A percentile compares a stretch with the other conserved stretches of the same genome.
phyloP scores from a whole-genome alignment of 2,113 vertebrate species.

The Galemys pyrenaicus region DNA sequence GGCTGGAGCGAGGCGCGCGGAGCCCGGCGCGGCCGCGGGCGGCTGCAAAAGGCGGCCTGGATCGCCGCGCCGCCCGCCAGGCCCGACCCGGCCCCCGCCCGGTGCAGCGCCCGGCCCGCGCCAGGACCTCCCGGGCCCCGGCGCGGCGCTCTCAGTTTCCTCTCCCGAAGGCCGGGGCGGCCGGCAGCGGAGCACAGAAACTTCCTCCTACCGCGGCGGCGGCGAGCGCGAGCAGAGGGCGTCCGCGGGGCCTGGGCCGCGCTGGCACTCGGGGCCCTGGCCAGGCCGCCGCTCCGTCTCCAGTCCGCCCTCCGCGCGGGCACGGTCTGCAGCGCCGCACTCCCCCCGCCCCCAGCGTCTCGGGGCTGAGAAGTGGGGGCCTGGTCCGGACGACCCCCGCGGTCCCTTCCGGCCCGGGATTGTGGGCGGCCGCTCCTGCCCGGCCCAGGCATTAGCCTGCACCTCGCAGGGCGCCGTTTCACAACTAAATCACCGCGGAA shows the following conservation, averaged over 20 bases:
- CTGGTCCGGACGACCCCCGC: neutral
- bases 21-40: slow-evolving; percentile 78
- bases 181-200: neutral
- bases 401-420: neutral
- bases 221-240: neutral
- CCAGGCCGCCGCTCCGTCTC: neutral
- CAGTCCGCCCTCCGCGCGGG: neutral
- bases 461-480: slow-evolving; percentile 36
- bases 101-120: neutral
- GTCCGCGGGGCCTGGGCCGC: neutral
- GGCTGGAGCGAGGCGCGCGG: slow-evolving; percentile 52
- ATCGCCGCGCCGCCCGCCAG: slow-evolving; percentile 71
- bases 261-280: neutral
- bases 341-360: neutral
- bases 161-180: too few species aligned
- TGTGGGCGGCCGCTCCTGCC: slow-evolving; percentile 19
- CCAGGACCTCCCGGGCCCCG: neutral
- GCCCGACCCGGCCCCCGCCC: neutral
- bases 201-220: slow-evolving; percentile 5
- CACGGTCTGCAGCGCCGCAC: neutral
- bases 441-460: slow-evolving; percentile 13
- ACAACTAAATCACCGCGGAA: slow-evolving; percentile 60
- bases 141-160: neutral
- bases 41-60: slow-evolving; percentile 92
- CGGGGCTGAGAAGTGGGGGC: neutral